A percentile compares a stretch with the other conserved stretches of the same genome.
Conservation (phyloP, 2,113 vertebrate species). For the Paraplagusia blochii region DNA sequence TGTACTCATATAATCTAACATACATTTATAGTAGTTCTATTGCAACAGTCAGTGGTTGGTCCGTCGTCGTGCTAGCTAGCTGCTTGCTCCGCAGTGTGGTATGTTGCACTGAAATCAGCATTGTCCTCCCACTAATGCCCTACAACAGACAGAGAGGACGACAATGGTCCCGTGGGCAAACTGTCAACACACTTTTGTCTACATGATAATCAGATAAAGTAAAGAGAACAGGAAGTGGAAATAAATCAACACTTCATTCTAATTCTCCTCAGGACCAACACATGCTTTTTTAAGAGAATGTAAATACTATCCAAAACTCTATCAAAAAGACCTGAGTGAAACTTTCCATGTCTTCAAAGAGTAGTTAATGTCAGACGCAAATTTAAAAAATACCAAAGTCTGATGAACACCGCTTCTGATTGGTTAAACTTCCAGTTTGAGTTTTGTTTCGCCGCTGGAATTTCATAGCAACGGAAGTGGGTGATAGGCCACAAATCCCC, state of each 20-base stretch:
- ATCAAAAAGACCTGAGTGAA: slow-evolving; percentile 5
- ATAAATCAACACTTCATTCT: slow-evolving; percentile 17
- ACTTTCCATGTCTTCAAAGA: too few relatives aligned
- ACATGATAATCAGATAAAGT: slow-evolving; percentile 12
- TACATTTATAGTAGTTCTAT: slow-evolving; percentile 60
- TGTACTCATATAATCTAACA: slow-evolving; percentile 56
- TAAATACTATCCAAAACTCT: slow-evolving; percentile 35
- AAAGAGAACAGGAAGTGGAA: slow-evolving; percentile 38
- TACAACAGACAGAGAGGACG: slow-evolving; percentile 19
- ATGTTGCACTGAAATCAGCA: slow-evolving; percentile 61
- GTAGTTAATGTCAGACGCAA: too few relatives aligned
- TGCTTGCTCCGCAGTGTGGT: slow-evolving; percentile 64
- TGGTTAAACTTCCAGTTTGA: too few relatives aligned
- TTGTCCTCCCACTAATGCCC: slow-evolving; percentile 39
- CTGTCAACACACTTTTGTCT: slow-evolving; percentile 7
- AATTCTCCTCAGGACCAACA: slow-evolving; percentile 62
- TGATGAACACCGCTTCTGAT: too few relatives aligned
- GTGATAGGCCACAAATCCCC: too few relatives aligned
- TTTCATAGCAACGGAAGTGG: too few relatives aligned
- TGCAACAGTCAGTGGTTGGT: slow-evolving; percentile 59
- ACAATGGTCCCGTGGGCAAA: slow-evolving; percentile 14
- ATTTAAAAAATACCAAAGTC: too few relatives aligned
- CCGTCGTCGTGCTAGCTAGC: slow-evolving; percentile 60
- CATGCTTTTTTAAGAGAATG: slow-evolving; percentile 25
- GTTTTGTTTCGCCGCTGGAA: too few relatives aligned